These are phyloP conservation scores for Pelodytes ibericus DNA, from an alignment of 2,797 vertebrate species.

Conservation along the genomic window DNA sequence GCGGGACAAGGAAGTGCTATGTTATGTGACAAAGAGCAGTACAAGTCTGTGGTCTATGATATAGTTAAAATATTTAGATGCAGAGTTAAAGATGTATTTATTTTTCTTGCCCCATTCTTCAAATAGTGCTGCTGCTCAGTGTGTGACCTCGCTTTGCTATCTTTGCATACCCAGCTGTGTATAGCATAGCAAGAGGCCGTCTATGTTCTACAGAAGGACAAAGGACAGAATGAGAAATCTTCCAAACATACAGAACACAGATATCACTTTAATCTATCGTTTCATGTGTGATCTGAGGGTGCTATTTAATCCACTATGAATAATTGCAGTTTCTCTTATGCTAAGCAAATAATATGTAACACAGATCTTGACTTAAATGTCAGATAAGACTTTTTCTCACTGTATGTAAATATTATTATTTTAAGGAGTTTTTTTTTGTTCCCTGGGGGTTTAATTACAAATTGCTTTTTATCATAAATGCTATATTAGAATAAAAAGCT, in stretches of 20 bases:
- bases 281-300: not conserved
- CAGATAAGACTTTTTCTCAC: too few species aligned
- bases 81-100: too few species aligned
- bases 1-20: too few species aligned
- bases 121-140: slow-evolving; percentile 29
- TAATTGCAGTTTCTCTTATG: not conserved
- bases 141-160: slow-evolving; percentile 25
- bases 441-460: too few species aligned
- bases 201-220: slow-evolving; percentile 20
- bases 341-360: not conserved
- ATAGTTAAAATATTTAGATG: too few species aligned
- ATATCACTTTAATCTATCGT: not conserved
- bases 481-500: too few species aligned
- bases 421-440: too few species aligned
- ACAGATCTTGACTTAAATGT: not conserved
- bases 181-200: slow-evolving; percentile 32
- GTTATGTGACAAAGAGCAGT: too few species aligned
- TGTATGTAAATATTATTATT: too few species aligned
- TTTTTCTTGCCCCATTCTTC: slow-evolving; percentile 34
- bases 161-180: slow-evolving; percentile 38
- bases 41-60: too few species aligned
- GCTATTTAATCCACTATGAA: not conserved
- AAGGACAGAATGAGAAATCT: slow-evolving; percentile 15
- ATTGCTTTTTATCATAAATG: too few species aligned
- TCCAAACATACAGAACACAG: slow-evolving; percentile 9